Evolutionary conservation across 1,140 invertebrate genomes (phyloP).

Genomic region (Helicoverpa zea): DNA sequence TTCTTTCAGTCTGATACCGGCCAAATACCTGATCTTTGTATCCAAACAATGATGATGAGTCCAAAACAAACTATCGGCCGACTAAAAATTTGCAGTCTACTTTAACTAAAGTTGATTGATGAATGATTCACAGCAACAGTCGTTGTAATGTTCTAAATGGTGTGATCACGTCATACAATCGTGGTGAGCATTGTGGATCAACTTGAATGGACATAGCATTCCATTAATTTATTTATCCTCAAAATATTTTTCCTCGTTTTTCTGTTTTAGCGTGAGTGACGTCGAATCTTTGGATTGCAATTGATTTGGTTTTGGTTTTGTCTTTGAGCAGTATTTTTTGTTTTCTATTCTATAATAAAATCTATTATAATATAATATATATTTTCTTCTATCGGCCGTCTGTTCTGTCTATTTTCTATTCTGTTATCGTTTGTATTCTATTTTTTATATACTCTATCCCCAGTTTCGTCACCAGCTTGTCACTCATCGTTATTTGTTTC

Average conservation of each 20-base stretch:
- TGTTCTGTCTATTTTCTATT: no score
- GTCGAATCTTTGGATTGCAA: neutral
- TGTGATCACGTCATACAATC: slow-evolving; percentile 66
- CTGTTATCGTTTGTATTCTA: no score
- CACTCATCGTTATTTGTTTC: no score
- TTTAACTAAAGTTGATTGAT: slow-evolving; percentile 68
- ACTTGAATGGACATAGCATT: slow-evolving; percentile 56
- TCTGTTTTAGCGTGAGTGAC: slow-evolving; percentile 11
- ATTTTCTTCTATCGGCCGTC: no score
- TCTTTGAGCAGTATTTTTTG: neutral
- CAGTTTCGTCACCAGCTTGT: no score
- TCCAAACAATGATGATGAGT: no score
- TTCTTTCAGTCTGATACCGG: no score
- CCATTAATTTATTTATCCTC: slow-evolving; percentile 55
- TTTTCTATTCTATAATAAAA: neutral
- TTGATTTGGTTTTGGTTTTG: neutral
- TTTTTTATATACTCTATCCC: no score
- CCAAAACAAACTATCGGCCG: no score
- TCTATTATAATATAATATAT: no score
- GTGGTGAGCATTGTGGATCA: slow-evolving; percentile 49
- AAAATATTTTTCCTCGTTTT: slow-evolving; percentile 34
- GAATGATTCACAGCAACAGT: slow-evolving; percentile 72
- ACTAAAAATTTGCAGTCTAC: no score
- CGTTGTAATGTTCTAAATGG: slow-evolving; percentile 70
- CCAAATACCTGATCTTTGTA: no score